phyloP scores from a whole-genome alignment of 2,797 vertebrate species.

The Muscicapa comitata region DNA sequence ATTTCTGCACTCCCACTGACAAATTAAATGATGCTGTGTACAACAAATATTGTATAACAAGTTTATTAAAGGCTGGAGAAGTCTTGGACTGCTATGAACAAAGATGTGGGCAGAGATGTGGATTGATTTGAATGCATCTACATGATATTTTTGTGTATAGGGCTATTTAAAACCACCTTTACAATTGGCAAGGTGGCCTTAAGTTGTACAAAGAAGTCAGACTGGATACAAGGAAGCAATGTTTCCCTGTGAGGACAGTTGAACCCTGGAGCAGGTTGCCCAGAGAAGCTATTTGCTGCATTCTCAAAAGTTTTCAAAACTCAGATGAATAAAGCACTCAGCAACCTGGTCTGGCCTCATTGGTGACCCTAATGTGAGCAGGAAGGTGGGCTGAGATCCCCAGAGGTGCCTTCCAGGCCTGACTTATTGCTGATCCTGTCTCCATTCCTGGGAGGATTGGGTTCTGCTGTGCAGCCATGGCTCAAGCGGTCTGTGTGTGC shows the following conservation, averaged over 20 bases:
- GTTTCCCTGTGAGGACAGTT: not conserved
- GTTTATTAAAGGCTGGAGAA: not conserved
- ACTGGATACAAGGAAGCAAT: not conserved
- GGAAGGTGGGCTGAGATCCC: not conserved
- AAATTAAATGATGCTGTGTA: not conserved
- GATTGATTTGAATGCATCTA: not conserved
- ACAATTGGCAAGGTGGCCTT: not conserved
- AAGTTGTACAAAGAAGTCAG: not conserved
- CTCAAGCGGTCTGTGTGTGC: rapidly evolving
- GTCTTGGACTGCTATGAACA: not conserved
- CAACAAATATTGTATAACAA: conserved; percentile 15
- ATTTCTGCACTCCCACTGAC: not conserved
- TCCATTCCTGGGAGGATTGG: not conserved
- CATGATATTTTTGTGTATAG: not conserved
- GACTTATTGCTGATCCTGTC: not conserved
- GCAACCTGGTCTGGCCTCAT: not conserved
- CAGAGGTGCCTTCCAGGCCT: not conserved
- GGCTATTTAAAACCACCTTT: not conserved
- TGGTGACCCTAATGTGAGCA: not conserved
- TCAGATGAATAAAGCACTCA: not conserved
- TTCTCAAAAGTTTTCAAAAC: not conserved
- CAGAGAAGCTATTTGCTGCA: not conserved
- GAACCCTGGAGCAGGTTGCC: not conserved
- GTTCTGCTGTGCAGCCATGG: not conserved
- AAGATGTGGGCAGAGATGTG: conserved; percentile 2